phyloP scores from a whole-genome alignment of 2,797 vertebrate genomes.

The Taeniopygia guttata region DNA sequence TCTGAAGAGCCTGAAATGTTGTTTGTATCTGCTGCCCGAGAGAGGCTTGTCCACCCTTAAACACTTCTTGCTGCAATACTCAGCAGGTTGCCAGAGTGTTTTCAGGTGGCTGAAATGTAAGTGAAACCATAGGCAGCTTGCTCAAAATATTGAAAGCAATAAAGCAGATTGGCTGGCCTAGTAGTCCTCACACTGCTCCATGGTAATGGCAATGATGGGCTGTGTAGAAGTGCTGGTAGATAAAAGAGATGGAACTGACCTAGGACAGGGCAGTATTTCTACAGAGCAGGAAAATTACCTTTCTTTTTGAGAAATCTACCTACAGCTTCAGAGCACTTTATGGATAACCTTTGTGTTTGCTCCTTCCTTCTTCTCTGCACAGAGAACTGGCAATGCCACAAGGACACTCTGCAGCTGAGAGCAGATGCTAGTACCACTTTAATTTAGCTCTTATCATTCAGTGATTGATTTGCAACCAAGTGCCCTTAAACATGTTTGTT shows the following conservation, averaged over 20 bases:
- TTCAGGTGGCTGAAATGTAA: neutral
- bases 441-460: slow-evolving; percentile 34
- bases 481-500: slow-evolving; percentile 1
- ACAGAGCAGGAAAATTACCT: neutral
- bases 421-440: neutral
- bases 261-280: neutral
- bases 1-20: neutral
- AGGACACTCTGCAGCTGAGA: slow-evolving; percentile 19
- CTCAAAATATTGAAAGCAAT: neutral
- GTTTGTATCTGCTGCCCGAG: neutral
- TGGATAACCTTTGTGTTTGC: neutral
- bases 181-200: neutral
- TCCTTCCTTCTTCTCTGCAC: neutral
- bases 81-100: neutral
- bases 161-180: neutral
- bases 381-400: neutral
- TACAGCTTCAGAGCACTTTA: neutral
- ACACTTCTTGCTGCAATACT: neutral
- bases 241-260: neutral
- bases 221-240: neutral
- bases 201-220: neutral
- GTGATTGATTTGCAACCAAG: slow-evolving; percentile 48
- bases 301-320: neutral
- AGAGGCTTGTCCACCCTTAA: neutral
- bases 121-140: neutral